phyloP scores from a whole-genome alignment of 2,113 vertebrate species.

The Eolophus roseicapilla region DNA sequence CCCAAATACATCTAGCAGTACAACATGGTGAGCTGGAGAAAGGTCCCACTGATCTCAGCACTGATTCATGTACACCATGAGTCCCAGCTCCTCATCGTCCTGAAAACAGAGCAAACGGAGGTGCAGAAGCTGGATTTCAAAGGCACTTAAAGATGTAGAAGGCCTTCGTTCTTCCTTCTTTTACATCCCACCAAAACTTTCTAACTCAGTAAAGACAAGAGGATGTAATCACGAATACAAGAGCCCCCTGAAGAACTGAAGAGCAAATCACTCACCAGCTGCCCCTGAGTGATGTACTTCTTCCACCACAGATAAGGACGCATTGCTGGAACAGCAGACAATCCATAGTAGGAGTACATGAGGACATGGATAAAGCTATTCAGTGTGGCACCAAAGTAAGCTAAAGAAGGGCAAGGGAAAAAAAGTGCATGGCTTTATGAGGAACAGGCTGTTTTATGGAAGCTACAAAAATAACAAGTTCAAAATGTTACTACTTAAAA shows the following conservation, averaged over 20 bases:
- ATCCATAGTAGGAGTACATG: constrained; percentile 97
- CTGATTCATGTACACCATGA: neutral
- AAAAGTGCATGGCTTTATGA: neutral
- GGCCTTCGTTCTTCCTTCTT: neutral
- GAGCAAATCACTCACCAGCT: constrained; percentile 83
- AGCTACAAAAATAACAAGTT: constrained; percentile 13
- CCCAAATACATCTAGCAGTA: neutral
- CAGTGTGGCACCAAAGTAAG: constrained; percentile 90
- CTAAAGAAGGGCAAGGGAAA: constrained; percentile 69
- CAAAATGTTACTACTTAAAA: constrained; percentile 42
- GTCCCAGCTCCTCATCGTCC: neutral
- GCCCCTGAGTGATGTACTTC: constrained; percentile 97
- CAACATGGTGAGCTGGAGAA: neutral
- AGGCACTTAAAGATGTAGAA: neutral
- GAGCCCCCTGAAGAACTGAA: neutral
- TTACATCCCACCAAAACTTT: neutral
- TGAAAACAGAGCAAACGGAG: neutral
- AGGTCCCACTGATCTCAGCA: neutral
- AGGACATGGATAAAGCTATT: constrained; percentile 97
- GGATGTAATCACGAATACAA: fast-evolving
- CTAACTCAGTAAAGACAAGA: neutral
- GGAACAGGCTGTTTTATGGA: neutral
- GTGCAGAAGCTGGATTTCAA: neutral
- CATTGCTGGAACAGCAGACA: constrained; percentile 90
- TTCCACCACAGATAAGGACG: constrained; percentile 99